These are phyloP conservation scores for Rhyacichthys aspro DNA, from an alignment of 2,797 vertebrate species.

Conservation along the genomic window DNA sequence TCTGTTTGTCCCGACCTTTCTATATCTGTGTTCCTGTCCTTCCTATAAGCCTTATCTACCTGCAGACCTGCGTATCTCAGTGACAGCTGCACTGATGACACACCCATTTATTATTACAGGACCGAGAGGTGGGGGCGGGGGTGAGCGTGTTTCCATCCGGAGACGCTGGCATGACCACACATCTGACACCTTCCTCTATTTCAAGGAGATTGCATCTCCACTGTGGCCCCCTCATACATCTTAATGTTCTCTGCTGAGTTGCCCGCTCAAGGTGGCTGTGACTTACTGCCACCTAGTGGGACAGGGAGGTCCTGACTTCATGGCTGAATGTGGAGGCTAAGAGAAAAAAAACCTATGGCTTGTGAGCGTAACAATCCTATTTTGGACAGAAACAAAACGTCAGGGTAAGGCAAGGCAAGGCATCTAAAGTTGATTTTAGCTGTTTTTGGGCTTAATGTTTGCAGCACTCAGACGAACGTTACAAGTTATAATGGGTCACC, in stretches of 20 bases:
- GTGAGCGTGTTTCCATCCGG: neutral
- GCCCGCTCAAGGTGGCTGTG: neutral
- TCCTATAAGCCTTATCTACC: conserved; percentile 16
- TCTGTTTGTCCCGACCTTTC: conserved; percentile 1
- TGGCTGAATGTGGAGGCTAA: neutral
- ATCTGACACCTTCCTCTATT: conserved; percentile 6
- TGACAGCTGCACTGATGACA: conserved; percentile 50
- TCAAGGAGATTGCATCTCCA: conserved; percentile 6
- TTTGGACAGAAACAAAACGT: no score
- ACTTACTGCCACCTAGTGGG: conserved; percentile 33
- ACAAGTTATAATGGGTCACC: no score
- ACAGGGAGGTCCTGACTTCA: neutral
- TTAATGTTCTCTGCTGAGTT: neutral
- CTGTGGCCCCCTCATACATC: neutral
- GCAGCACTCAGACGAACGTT: no score
- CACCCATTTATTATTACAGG: conserved; percentile 55
- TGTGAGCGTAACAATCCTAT: no score
- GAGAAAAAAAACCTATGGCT: no score
- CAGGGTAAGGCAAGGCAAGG: no score
- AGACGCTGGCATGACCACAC: neutral
- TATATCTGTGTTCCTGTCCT: conserved; percentile 13
- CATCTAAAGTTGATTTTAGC: no score
- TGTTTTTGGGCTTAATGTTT: no score
- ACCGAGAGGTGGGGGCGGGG: conserved; percentile 9
- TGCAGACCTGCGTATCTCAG: conserved; percentile 23